phyloP scores from a whole-genome alignment of 1,140 invertebrate genomes.

The Cecropterus lyciades region DNA sequence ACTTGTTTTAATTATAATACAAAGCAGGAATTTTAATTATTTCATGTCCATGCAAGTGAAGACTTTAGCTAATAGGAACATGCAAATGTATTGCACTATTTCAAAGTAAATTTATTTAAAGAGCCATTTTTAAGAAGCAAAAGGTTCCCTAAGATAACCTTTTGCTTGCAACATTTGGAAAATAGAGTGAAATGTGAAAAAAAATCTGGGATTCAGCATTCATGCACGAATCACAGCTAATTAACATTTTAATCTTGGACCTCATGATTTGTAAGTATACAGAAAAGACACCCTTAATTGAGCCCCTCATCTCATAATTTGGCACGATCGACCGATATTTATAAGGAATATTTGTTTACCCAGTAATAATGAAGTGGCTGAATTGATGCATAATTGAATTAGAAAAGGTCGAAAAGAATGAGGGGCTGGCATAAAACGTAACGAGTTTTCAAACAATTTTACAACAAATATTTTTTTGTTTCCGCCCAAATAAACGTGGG shows the following conservation, averaged over 20 bases:
- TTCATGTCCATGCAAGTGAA: too few species aligned
- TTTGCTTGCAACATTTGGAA: too few species aligned
- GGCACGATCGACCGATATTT: conserved; percentile 29
- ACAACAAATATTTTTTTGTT: conserved; percentile 17
- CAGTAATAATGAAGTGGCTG: conserved; percentile 25
- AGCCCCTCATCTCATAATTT: conserved; percentile 4
- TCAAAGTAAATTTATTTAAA: conserved; percentile 74
- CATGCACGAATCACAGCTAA: too few species aligned
- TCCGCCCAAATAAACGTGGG: background rate
- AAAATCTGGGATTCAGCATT: too few species aligned
- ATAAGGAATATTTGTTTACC: conserved; percentile 29
- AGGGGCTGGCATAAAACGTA: conserved; percentile 10
- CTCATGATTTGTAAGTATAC: too few species aligned
- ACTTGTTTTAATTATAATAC: too few species aligned
- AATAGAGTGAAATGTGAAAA: too few species aligned
- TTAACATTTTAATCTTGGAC: too few species aligned
- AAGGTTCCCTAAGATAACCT: too few species aligned
- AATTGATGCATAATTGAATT: conserved; percentile 33
- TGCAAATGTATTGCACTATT: conserved; percentile 58
- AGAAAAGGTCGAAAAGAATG: conserved; percentile 17
- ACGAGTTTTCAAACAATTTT: conserved; percentile 18
- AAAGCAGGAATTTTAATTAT: too few species aligned
- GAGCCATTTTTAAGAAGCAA: conserved; percentile 69
- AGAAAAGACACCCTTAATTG: conserved; percentile 29
- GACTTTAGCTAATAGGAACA: conserved; percentile 65